Conservation (phyloP, 2,797 vertebrate species). For the Clarias laeviceps region DNA sequence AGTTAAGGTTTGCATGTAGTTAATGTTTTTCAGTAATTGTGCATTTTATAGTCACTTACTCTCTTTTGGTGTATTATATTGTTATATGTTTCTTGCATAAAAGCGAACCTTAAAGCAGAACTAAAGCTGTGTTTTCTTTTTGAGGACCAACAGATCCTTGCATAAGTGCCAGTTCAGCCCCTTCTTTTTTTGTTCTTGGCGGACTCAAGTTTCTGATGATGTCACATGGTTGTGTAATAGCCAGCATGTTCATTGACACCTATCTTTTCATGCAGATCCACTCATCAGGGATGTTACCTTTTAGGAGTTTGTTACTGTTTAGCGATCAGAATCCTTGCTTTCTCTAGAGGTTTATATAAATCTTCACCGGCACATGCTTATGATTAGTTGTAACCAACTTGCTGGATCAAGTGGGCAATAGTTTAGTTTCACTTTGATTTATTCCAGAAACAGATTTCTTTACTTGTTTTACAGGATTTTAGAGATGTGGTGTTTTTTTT, state of each 20-base stretch:
- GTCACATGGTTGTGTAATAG: too few relatives aligned
- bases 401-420: slow-evolving; percentile 37
- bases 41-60: too few relatives aligned
- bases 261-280: background rate
- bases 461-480: background rate
- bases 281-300: background rate
- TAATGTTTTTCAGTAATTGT: too few relatives aligned
- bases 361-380: background rate
- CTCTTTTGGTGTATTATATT: background rate
- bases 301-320: too few relatives aligned
- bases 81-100: background rate
- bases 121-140: background rate
- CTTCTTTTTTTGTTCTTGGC: background rate
- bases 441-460: slow-evolving; percentile 13
- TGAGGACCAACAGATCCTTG: background rate
- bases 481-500: background rate
- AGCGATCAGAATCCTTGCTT: background rate
- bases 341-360: background rate
- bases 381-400: background rate
- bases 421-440: slow-evolving; percentile 28
- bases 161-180: background rate
- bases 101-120: background rate
- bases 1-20: background rate
- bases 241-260: background rate
- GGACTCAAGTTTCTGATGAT: background rate